A percentile compares a stretch with the other conserved stretches of the same genome.
These are phyloP conservation scores for Anagyrus pseudococci DNA, from an alignment of 2,888 invertebrate genomes.

Conservation along the genomic window DNA sequence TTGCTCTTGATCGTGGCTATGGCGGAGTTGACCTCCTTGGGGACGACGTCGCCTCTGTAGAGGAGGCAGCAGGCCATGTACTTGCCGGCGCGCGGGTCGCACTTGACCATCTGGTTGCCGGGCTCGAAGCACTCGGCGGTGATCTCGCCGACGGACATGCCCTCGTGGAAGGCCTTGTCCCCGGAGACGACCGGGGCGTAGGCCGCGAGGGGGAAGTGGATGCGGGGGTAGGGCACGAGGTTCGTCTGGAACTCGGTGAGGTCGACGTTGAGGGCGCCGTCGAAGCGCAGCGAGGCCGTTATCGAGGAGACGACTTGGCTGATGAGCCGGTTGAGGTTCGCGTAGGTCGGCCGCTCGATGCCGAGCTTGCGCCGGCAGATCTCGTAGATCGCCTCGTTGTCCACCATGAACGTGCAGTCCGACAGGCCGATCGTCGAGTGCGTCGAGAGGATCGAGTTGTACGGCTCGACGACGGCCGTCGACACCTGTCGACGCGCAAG, in stretches of 20 bases:
- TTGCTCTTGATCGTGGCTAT: constrained; percentile 80
- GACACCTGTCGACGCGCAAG: constrained; percentile 68
- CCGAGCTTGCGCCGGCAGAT: constrained; percentile 86
- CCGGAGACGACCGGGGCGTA: constrained; percentile 77
- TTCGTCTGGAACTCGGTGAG: constrained; percentile 92
- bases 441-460: constrained; percentile 90
- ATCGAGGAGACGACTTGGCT: constrained; percentile 70
- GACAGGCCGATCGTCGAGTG: constrained; percentile 87
- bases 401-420: constrained; percentile 93
- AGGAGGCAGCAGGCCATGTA: constrained; percentile 91
- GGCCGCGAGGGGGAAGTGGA: constrained; percentile 72
- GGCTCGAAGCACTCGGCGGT: constrained; percentile 90
- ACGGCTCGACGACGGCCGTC: constrained; percentile 93
- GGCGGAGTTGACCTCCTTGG: constrained; percentile 86
- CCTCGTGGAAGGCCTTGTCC: constrained; percentile 77
- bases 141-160: constrained; percentile 80
- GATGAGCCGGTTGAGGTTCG: constrained; percentile 84
- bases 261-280: constrained; percentile 81
- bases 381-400: constrained; percentile 95
- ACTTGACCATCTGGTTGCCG: constrained; percentile 89
- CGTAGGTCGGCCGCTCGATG: constrained; percentile 84
- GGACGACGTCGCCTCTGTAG: constrained; percentile 89
- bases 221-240: constrained; percentile 71
- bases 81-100: constrained; percentile 82
- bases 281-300: constrained; percentile 69